Base-by-base conservation (phyloP, 2,113 vertebrate species). In the Oncorhynchus tshawytscha region DNA sequence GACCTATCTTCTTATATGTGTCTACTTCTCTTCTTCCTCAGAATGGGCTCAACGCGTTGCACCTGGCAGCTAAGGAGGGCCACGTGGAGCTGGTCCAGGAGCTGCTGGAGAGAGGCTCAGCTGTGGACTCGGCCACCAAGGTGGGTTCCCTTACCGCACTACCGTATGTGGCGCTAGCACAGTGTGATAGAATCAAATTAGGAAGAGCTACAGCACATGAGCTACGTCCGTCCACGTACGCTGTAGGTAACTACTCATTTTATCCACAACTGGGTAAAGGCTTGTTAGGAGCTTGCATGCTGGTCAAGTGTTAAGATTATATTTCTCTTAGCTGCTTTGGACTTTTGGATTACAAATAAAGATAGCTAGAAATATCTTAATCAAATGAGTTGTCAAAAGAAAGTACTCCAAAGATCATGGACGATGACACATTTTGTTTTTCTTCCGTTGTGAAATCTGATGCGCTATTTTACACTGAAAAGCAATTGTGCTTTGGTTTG, bases 21-120 rank as follows among this genome's bases (percentile, higher is more conserved):
- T 70, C 27, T 65, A 62, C 54, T 57, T 57, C 34, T 73, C 70
- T 27, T 69, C 3, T n/a, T 77, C 0, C 73, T 59, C 90, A 99
- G 98, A 99, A 99, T 96, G 98, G 98, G 87, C 97, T 99, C 83
- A 99, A 99, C 22, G 97, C 97, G 2, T 88, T 99, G 79, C 98
- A 99, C 78, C 91, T 99, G 92, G 97, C 98, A 8, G 97, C 97
- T 82, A 99, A 99, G 85, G 98, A 99, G 86, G 98, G 98, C 67
- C 98, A 99, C 0, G 84, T 99, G 88, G 97, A 96, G 8, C 93
- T 99, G 85, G 97, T 99, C n/a, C 96, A 98, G 86, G 97, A 99
- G 86, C 85, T 99, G 39, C 64, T 99, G 94, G 97, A 96, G 51
- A 92, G 96, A 89, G 97, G 98, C 0, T 96, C 97, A 0, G 72